Percentiles rank a stretch among this genome's conserved stretches.
These are phyloP conservation scores for Chamaetylas fuelleborni DNA, from an alignment of 2,113 vertebrate species.

Conservation along the genomic window DNA sequence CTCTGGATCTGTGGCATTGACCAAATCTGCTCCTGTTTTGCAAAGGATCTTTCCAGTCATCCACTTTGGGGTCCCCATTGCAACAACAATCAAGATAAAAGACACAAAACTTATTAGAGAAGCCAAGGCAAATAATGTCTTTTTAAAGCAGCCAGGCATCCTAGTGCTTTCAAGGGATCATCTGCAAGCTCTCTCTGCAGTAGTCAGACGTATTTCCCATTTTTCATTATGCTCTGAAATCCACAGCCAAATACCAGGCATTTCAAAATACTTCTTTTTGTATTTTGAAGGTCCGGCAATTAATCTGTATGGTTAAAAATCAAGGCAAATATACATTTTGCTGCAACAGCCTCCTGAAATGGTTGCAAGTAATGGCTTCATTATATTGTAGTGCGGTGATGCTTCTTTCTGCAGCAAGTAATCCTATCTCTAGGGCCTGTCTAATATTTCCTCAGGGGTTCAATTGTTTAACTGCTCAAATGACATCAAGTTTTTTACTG, in stretches of 20 bases:
- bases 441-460: conserved; percentile 69
- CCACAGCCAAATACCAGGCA: not conserved
- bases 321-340: not conserved
- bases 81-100: conserved; percentile 80
- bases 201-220: not conserved
- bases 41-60: conserved; percentile 88
- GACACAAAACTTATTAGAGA: conserved; percentile 84
- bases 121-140: conserved; percentile 82
- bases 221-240: not conserved
- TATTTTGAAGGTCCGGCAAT: not conserved
- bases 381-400: not conserved
- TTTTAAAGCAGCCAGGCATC: conserved; percentile 92
- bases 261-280: not conserved
- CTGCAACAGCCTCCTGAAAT: not conserved
- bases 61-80: conserved; percentile 88
- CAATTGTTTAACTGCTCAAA: conserved; percentile 64
- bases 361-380: not conserved
- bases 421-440: conserved; percentile 39
- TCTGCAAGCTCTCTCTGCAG: conserved; percentile 48
- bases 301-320: not conserved
- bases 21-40: conserved; percentile 91
- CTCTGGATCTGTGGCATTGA: conserved; percentile 90
- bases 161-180: conserved; percentile 62
- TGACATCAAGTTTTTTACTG: not conserved
- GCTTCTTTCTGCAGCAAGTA: conserved; percentile 53